phyloP scores from a whole-genome alignment of 2,888 invertebrate genomes.

The Drosophila siamana region DNA sequence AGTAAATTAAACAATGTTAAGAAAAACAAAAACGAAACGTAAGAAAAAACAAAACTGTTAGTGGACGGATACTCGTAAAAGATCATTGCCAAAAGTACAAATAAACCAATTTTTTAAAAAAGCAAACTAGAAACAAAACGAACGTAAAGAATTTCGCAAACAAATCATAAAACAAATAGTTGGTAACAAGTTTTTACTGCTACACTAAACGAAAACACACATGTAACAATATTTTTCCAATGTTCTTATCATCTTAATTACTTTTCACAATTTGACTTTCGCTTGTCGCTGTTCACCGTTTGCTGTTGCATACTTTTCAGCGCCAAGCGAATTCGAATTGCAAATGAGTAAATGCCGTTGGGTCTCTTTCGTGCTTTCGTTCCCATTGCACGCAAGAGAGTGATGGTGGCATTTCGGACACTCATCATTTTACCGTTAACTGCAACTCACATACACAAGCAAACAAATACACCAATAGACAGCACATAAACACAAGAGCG shows the following conservation, averaged over 20 bases:
- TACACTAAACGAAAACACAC: slow-evolving; percentile 19
- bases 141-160: slow-evolving; percentile 76
- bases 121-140: slow-evolving; percentile 70
- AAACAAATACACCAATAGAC: slow-evolving; percentile 12
- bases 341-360: slow-evolving; percentile 36
- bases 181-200: slow-evolving; percentile 68
- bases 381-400: slow-evolving; percentile 32
- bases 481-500: slow-evolving; percentile 21
- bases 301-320: slow-evolving; percentile 45
- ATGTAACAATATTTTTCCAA: slow-evolving; percentile 10
- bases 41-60: slow-evolving; percentile 71
- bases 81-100: slow-evolving; percentile 85
- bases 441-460: slow-evolving; percentile 27
- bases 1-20: slow-evolving; percentile 58
- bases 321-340: slow-evolving; percentile 70
- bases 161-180: slow-evolving; percentile 56
- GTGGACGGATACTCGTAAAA: slow-evolving; percentile 75
- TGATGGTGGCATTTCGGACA: slow-evolving; percentile 43
- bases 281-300: slow-evolving; percentile 49
- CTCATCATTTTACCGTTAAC: slow-evolving; percentile 36
- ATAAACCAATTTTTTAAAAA: slow-evolving; percentile 79
- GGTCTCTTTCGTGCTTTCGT: slow-evolving; percentile 27
- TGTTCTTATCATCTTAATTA: slow-evolving; percentile 6
- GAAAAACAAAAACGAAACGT: slow-evolving; percentile 45
- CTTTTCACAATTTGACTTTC: slow-evolving; percentile 61